These are phyloP conservation scores for Pocota personata DNA, from an alignment of 2,888 invertebrate genomes.

Conservation along the genomic window DNA sequence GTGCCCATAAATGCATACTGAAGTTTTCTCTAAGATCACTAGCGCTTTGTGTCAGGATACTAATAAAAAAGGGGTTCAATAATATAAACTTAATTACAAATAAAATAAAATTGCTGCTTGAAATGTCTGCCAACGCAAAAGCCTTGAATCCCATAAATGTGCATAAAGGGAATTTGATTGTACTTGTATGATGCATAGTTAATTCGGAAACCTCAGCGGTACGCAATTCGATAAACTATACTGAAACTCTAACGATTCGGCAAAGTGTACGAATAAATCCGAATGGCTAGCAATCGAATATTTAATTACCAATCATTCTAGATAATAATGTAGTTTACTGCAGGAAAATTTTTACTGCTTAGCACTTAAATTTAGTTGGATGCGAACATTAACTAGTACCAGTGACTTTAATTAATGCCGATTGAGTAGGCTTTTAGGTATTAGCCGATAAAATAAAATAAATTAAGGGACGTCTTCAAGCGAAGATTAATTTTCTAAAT, in stretches of 20 bases:
- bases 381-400: neutral
- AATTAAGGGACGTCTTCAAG: no score
- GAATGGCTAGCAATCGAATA: neutral
- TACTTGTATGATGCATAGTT: neutral
- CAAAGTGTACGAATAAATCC: slow-evolving; percentile 8
- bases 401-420: neutral
- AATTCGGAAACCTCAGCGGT: neutral
- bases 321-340: neutral
- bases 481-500: no score
- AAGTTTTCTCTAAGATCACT: neutral
- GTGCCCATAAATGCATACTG: neutral
- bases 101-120: slow-evolving; percentile 26
- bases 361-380: slow-evolving; percentile 3
- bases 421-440: neutral
- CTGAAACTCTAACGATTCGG: neutral
- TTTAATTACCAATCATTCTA: slow-evolving; percentile 12
- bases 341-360: neutral
- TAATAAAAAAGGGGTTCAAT: slow-evolving; percentile 10
- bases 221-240: neutral
- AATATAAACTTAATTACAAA: slow-evolving; percentile 14
- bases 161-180: neutral
- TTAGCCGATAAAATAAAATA: neutral
- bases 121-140: neutral
- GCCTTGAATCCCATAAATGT: neutral
- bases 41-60: neutral